A percentile compares a stretch with the other conserved stretches of the same genome.
phyloP scores from a whole-genome alignment of 1,140 invertebrate genomes.

The Asbolus verrucosus region DNA sequence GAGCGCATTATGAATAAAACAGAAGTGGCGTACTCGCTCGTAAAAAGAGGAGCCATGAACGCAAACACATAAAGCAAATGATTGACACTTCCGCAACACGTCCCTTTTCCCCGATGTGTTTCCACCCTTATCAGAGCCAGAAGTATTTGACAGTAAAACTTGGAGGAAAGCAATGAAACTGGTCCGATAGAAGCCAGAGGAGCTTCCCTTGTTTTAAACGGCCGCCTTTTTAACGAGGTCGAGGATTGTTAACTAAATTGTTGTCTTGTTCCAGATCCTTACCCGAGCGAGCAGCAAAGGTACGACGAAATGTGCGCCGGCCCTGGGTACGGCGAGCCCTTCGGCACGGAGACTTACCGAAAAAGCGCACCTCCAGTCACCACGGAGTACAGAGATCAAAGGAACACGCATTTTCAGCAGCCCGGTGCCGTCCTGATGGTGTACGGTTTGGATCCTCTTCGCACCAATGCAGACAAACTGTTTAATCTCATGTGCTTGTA shows the following conservation, averaged over 20 bases:
- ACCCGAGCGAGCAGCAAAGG: slow-evolving; percentile 60
- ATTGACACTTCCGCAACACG: too few relatives aligned
- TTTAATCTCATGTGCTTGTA: slow-evolving; percentile 99
- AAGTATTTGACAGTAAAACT: too few relatives aligned
- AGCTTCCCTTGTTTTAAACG: too few relatives aligned
- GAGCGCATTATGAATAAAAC: neutral
- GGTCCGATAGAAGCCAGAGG: too few relatives aligned
- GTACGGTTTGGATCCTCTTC: slow-evolving; percentile 93
- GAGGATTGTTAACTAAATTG: too few relatives aligned
- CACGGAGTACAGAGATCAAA: slow-evolving; percentile 57
- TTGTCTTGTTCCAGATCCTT: slow-evolving; percentile 63
- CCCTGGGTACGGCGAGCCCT: slow-evolving; percentile 63
- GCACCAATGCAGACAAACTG: slow-evolving; percentile 95
- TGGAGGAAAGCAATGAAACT: too few relatives aligned
- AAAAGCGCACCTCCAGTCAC: slow-evolving; percentile 57
- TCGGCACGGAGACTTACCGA: slow-evolving; percentile 59
- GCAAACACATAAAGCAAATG: too few relatives aligned
- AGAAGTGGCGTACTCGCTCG: too few relatives aligned
- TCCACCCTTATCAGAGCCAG: too few relatives aligned
- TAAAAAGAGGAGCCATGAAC: too few relatives aligned
- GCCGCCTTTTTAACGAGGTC: too few relatives aligned
- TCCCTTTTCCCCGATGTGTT: too few relatives aligned
- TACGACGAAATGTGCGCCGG: slow-evolving; percentile 62
- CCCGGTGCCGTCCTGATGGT: slow-evolving; percentile 97
- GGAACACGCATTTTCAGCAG: slow-evolving; percentile 67